Evolutionary conservation across 1,140 invertebrate species (phyloP).

Genomic region (Aleiodes sp.): DNA sequence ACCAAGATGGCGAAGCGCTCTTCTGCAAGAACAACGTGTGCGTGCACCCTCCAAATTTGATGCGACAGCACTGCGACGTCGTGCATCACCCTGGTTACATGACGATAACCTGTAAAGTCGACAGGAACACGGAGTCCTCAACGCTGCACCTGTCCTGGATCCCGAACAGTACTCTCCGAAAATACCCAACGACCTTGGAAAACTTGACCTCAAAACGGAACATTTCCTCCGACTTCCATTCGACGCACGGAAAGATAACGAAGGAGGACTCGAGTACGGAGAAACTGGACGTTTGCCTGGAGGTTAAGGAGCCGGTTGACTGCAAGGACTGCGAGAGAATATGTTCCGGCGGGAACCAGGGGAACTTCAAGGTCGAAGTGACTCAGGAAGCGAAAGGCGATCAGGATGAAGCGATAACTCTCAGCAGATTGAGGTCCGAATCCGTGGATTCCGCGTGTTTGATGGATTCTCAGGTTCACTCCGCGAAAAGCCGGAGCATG

Average conservation of each 20-base stretch:
- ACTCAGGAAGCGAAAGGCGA: too few species aligned
- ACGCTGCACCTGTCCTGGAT: constrained; percentile 94
- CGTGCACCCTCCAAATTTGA: constrained; percentile 88
- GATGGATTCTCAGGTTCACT: too few species aligned
- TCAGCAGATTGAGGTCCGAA: constrained; percentile 32
- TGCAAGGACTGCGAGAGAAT: constrained; percentile 62
- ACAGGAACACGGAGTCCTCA: constrained; percentile 78
- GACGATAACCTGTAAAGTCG: constrained; percentile 82
- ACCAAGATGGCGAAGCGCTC: constrained; percentile 83
- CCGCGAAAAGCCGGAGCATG: constrained; percentile 57
- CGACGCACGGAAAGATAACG: constrained; percentile 33
- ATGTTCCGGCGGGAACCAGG: constrained; percentile 52
- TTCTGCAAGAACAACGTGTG: constrained; percentile 96
- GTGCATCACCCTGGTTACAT: constrained; percentile 93
- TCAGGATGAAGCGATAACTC: constrained; percentile 27
- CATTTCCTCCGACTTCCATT: neutral
- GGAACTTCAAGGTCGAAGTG: neutral
- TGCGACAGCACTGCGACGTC: constrained; percentile 81
- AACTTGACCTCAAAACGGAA: constrained; percentile 60
- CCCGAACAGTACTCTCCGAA: constrained; percentile 88
- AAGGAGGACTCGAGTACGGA: constrained; percentile 38
- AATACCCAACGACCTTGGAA: constrained; percentile 82
- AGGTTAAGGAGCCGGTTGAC: constrained; percentile 58
- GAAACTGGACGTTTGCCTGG: constrained; percentile 57
- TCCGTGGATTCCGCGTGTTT: constrained; percentile 24